Conservation (phyloP, 2,113 vertebrate species). For the Numenius arquata region DNA sequence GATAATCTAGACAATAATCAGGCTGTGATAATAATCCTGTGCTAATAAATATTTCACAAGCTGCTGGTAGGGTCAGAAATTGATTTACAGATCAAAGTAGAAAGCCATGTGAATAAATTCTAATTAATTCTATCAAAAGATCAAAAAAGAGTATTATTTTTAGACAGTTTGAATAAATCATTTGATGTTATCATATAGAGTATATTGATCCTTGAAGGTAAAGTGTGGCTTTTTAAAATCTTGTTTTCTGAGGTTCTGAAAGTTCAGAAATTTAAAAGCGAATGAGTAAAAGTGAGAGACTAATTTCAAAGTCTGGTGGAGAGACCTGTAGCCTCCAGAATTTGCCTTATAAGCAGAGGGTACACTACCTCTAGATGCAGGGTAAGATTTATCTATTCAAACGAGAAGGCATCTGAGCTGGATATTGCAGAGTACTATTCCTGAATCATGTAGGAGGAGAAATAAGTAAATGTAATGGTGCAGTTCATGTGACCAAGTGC, state of each 20-base stretch:
- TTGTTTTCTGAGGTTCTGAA: not conserved
- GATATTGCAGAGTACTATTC: not conserved
- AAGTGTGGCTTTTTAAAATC: not conserved
- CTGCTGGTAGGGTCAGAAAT: constrained; percentile 14
- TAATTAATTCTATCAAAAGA: constrained; percentile 6
- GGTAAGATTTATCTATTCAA: not conserved
- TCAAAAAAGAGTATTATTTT: not conserved
- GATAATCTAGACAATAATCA: not conserved
- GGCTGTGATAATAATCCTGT: constrained; percentile 29
- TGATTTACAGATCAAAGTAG: constrained; percentile 41
- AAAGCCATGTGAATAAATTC: not conserved
- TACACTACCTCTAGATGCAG: not conserved
- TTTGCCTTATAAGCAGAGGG: not conserved
- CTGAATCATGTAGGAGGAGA: not conserved
- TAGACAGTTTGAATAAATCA: not conserved
- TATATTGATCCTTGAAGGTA: not conserved
- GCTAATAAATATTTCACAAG: constrained; percentile 41
- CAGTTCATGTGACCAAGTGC: not conserved
- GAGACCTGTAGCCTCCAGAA: not conserved
- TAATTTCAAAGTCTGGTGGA: not conserved
- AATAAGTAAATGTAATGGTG: not conserved
- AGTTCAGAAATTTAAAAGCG: not conserved
- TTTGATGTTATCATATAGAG: not conserved
- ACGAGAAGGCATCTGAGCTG: not conserved
- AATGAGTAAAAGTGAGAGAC: not conserved